A percentile compares a stretch with the other conserved stretches of the same genome.
phyloP scores from a whole-genome alignment of 2,797 vertebrate species.

The Myiotriccus ornatus region DNA sequence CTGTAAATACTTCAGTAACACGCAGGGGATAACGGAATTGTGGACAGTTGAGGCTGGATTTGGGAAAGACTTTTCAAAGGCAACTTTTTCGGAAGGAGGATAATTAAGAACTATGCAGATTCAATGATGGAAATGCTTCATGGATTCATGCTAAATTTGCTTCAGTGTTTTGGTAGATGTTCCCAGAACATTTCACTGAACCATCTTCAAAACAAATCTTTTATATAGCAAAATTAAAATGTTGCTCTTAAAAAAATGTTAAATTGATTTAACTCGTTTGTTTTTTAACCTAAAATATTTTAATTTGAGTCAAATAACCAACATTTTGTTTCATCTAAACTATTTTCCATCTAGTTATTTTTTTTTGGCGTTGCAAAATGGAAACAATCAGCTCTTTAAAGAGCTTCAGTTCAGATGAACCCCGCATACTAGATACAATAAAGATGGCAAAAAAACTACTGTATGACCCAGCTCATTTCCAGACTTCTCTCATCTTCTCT shows the following conservation, averaged over 20 bases:
- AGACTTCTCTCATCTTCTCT: neutral
- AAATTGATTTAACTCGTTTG: neutral
- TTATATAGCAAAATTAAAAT: neutral
- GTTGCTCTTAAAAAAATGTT: neutral
- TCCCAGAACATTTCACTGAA: constrained; percentile 29
- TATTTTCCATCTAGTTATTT: neutral
- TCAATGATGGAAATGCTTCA: constrained; percentile 27
- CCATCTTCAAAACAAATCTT: constrained; percentile 34
- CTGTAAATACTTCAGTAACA: neutral
- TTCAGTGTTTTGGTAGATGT: neutral
- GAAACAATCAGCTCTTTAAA: constrained; percentile 13
- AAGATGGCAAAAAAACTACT: neutral
- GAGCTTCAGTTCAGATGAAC: neutral
- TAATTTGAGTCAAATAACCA: constrained; percentile 23
- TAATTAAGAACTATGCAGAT: neutral
- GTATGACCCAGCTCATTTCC: neutral
- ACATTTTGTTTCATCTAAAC: neutral
- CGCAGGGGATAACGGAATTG: constrained; percentile 3
- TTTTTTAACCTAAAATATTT: constrained; percentile 33
- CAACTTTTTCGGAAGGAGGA: neutral
- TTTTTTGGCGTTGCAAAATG: neutral
- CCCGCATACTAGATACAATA: neutral
- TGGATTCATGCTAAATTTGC: constrained; percentile 39
- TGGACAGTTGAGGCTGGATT: neutral
- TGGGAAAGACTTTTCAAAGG: neutral